Conservation (phyloP, 1,140 invertebrate species). For the Drosophila elegans region DNA sequence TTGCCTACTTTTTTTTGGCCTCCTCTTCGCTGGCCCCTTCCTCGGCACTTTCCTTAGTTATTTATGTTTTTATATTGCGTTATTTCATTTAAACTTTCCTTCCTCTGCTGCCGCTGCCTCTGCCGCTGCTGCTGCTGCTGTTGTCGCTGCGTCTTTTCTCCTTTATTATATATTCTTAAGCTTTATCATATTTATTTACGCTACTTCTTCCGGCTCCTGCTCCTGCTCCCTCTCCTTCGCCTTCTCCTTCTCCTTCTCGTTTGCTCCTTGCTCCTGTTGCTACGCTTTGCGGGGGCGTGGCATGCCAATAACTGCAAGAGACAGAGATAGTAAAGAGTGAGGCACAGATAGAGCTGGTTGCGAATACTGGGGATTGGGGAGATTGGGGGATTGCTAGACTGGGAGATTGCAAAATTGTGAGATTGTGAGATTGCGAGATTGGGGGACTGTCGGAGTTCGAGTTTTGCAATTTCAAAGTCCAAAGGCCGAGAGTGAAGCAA, state of each 20-base stretch:
- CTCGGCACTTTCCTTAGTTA: constrained; percentile 51
- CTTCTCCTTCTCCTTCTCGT: constrained; percentile 16
- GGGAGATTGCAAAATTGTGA: no score
- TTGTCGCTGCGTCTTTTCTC: constrained; percentile 1
- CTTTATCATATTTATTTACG: constrained; percentile 83
- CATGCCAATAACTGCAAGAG: constrained; percentile 49
- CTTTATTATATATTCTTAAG: constrained; percentile 82
- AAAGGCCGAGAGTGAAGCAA: constrained; percentile 23
- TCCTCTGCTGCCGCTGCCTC: constrained; percentile 3
- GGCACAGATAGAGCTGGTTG: background rate
- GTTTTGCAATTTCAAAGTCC: constrained; percentile 15
- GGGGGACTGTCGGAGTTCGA: background rate
- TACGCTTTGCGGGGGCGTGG: constrained; percentile 36
- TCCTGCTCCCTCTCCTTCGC: constrained; percentile 31
- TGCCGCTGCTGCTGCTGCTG: background rate
- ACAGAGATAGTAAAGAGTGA: constrained; percentile 12
- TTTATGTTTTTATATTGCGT: constrained; percentile 82
- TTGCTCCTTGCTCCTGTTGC: constrained; percentile 9
- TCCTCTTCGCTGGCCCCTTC: constrained; percentile 3
- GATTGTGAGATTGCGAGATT: background rate
- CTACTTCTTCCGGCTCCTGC: constrained; percentile 48
- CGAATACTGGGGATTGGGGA: background rate
- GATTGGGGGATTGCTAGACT: background rate
- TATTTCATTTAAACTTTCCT: constrained; percentile 80
- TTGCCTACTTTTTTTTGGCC: constrained; percentile 27